Conservation (phyloP, 2,797 vertebrate genomes). For the Tenualosa thibaudeaui region DNA sequence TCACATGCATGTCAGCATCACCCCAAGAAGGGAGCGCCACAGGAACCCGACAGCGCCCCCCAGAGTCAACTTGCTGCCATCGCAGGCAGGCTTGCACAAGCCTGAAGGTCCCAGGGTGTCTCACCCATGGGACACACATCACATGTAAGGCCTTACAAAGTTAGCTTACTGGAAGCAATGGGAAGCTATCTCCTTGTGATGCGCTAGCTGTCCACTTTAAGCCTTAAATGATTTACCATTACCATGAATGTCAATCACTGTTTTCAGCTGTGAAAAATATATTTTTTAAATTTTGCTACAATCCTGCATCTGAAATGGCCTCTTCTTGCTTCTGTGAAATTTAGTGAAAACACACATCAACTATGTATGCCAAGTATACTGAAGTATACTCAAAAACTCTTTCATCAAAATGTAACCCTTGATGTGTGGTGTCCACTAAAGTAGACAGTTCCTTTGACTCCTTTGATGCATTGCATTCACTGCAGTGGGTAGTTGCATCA, state of each 20-base stretch:
- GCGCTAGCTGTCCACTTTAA: no score
- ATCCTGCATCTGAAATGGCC: not conserved
- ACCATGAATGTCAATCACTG: not conserved
- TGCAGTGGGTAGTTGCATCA: no score
- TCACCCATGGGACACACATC: not conserved
- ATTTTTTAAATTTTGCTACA: not conserved
- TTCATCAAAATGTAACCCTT: no score
- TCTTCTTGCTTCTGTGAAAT: not conserved
- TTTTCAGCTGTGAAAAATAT: no score
- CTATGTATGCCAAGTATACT: no score
- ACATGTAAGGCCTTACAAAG: not conserved
- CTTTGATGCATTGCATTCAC: no score
- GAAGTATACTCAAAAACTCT: no score
- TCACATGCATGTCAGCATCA: slow-evolving; percentile 51
- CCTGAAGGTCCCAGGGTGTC: slow-evolving; percentile 22
- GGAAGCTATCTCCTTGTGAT: no score
- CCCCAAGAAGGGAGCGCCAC: slow-evolving; percentile 47
- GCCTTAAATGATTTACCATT: not conserved
- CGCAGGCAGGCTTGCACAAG: not conserved
- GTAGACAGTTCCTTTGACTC: no score
- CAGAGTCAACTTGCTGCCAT: not conserved
- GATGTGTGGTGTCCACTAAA: no score
- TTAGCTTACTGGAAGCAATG: no score
- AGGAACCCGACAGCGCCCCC: slow-evolving; percentile 67
- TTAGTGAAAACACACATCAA: no score